Evolutionary conservation across 2,113 vertebrate species (phyloP).

Genomic region (Macrotus californicus): DNA sequence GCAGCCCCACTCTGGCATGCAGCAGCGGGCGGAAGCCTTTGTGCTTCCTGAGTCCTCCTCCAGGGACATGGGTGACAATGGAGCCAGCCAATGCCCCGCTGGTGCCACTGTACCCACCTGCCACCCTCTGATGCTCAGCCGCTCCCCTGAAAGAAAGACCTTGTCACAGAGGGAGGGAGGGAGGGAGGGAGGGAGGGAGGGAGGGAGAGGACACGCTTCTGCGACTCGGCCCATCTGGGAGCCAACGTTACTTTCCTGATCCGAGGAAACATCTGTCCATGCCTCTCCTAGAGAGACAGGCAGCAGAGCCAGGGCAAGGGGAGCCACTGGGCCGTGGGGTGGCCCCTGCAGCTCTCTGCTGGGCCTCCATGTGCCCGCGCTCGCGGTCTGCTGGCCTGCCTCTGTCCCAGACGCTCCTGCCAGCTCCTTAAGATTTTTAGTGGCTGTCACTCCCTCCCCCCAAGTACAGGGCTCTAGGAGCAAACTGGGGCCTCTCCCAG

Average conservation of each 20-base stretch:
- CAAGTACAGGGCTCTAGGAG: not conserved
- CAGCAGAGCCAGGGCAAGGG: not conserved
- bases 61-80: not conserved
- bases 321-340: not conserved
- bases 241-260: not conserved
- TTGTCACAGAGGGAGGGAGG: constrained; percentile 31
- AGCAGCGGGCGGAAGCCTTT: not conserved
- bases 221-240: constrained; percentile 1
- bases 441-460: not conserved
- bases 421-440: not conserved
- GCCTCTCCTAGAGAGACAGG: not conserved
- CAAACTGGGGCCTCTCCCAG: not conserved
- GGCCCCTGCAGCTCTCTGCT: not conserved
- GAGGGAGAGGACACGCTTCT: not conserved
- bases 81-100: not conserved
- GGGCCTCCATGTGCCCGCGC: no score
- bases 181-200: not conserved
- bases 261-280: constrained; percentile 12
- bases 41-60: not conserved
- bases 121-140: constrained; percentile 23
- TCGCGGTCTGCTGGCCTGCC: no score
- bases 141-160: constrained; percentile 48
- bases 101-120: not conserved
- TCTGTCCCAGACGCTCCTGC: not conserved
- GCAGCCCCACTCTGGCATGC: not conserved